Percentiles rank a stretch among this genome's conserved stretches.
Evolutionary conservation across 2,113 vertebrate species (phyloP).

Genomic region (Zeus faber): DNA sequence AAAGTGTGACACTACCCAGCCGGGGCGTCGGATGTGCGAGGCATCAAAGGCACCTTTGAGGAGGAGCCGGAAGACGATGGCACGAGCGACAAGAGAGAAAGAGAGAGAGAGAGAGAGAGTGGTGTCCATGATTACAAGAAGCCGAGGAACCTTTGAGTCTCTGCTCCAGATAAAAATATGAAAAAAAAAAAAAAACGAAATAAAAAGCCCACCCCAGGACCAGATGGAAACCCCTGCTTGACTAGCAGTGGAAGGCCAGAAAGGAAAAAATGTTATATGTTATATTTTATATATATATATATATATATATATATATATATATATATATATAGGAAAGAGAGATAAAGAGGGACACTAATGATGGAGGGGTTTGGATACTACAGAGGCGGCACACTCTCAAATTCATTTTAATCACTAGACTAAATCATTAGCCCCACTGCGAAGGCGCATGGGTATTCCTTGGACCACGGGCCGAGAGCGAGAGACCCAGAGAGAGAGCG

Average conservation of each 20-base stretch:
- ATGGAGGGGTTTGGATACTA: constrained; percentile 64
- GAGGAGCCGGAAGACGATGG: constrained; percentile 66
- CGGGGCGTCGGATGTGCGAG: constrained; percentile 48
- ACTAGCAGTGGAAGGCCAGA: constrained; percentile 58
- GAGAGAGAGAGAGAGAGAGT: constrained; percentile 61
- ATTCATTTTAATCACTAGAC: constrained; percentile 74
- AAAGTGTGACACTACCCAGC: constrained; percentile 48
- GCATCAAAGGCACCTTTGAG: constrained; percentile 77
- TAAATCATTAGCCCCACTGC: constrained; percentile 69
- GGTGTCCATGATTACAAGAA: constrained; percentile 80
- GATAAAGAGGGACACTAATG: constrained; percentile 61
- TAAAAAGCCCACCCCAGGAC: constrained; percentile 62
- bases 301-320: no score
- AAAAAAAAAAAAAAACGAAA: background rate
- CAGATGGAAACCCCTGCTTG: constrained; percentile 58
- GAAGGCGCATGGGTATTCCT: constrained; percentile 37
- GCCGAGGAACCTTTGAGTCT: constrained; percentile 71
- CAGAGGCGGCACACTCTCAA: constrained; percentile 56
- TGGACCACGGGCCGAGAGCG: constrained; percentile 44
- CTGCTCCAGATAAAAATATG: constrained; percentile 54
- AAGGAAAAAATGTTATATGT: constrained; percentile 35
- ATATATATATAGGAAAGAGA: constrained; percentile 31
- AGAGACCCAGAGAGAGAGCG: constrained; percentile 34
- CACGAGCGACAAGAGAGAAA: constrained; percentile 55
- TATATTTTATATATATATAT: no score